These are phyloP conservation scores for Drosophila littoralis DNA, from an alignment of 1,140 invertebrate species.

Conservation along the genomic window DNA sequence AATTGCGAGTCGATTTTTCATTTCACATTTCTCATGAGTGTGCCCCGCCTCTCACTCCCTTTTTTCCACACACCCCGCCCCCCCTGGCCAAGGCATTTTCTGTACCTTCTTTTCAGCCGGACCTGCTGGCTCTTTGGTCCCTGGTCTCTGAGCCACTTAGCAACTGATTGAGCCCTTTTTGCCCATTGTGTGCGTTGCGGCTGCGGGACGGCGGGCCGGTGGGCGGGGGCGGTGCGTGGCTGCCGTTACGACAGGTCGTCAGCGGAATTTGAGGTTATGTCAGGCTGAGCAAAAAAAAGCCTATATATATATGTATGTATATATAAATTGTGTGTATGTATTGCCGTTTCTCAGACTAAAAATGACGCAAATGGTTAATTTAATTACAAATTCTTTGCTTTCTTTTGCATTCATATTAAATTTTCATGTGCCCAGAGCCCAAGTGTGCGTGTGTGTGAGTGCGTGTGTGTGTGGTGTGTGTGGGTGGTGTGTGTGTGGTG, in stretches of 20 bases:
- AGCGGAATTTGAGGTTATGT: conserved; percentile 66
- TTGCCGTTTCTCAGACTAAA: conserved; percentile 1
- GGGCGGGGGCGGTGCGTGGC: background rate
- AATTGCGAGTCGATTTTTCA: conserved; percentile 83
- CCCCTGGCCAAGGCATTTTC: background rate
- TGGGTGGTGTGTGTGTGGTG: conserved; percentile 18
- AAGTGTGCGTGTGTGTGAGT: background rate
- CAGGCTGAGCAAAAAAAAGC: conserved; percentile 12
- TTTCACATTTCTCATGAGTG: conserved; percentile 76
- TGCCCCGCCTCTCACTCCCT: conserved; percentile 22
- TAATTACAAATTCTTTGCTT: conserved; percentile 81
- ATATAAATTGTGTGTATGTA: background rate
- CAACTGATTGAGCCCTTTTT: conserved; percentile 64
- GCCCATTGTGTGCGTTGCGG: background rate
- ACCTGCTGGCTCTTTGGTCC: conserved; percentile 18
- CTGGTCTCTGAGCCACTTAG: conserved; percentile 38
- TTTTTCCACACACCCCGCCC: background rate
- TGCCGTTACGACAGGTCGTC: conserved; percentile 1
- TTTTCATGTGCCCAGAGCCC: conserved; percentile 52
- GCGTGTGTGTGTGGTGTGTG: conserved; percentile 12
- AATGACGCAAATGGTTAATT: conserved; percentile 71
- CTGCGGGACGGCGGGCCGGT: background rate
- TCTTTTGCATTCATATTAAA: conserved; percentile 71
- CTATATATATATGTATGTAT: background rate
- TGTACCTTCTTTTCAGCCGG: background rate